A percentile compares a stretch with the other conserved stretches of the same genome.
Evolutionary conservation across 2,113 vertebrate genomes (phyloP).

Genomic region (Halcyon senegalensis): DNA sequence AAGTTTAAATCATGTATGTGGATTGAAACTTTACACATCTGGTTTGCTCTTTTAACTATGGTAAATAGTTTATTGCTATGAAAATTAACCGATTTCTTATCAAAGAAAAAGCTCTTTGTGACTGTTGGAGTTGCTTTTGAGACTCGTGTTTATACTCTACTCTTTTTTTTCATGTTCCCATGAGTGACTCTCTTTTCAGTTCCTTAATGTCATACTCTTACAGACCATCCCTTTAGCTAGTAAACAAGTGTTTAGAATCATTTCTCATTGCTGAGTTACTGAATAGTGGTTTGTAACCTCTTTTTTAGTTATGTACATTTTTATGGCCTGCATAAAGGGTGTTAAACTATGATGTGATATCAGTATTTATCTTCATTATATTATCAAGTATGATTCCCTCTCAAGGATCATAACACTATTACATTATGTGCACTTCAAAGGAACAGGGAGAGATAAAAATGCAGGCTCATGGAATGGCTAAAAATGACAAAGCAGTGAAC

Average conservation of each 20-base stretch:
- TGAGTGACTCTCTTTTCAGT: background rate
- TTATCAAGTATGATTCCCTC: background rate
- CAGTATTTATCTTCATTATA: background rate
- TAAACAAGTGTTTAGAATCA: background rate
- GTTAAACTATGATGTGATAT: background rate
- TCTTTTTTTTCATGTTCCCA: background rate
- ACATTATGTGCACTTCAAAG: fast-evolving
- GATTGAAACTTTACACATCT: background rate
- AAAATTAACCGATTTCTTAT: background rate
- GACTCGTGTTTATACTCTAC: background rate
- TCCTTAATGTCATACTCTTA: background rate
- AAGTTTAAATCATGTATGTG: background rate
- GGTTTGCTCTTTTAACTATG: background rate
- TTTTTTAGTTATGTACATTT: background rate
- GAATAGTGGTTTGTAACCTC: background rate
- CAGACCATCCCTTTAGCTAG: background rate
- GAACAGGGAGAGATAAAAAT: background rate
- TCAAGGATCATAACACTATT: background rate
- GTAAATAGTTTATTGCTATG: background rate
- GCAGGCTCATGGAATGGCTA: background rate
- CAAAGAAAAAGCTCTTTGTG: background rate
- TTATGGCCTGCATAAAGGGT: background rate
- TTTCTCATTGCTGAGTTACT: background rate
- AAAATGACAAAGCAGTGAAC: background rate
- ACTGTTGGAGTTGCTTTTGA: background rate